Evolutionary conservation across 2,797 vertebrate species (phyloP), one percentile per base, ranked within the genome.

Genomic region (Bovichtus diacanthus): DNA sequence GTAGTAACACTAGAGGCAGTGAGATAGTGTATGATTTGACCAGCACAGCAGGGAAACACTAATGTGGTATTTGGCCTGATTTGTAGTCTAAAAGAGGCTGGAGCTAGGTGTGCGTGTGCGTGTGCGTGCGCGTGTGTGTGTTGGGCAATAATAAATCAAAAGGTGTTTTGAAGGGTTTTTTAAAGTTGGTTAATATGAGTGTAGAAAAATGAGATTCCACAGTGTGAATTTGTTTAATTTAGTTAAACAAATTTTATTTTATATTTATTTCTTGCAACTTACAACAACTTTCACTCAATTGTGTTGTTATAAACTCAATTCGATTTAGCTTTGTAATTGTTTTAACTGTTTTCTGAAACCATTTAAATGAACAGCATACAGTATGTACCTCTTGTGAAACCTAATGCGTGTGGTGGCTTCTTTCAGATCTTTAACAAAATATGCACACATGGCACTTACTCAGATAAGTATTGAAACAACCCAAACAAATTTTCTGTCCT

Each of bases 401-500:
- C 43, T 27, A 2, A 13, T 54, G 9, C 27, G 3, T 68, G 78
- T 62, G 18, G 23, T 74, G 9, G 21, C 18, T 74, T 73, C 31
- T 81, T 83, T 74, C 67, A 82, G 80, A 41, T 61, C 21, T 31
- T 23, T 59, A 80, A 70, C 25, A 56, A 64, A 60, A 34, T 31
- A 8, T 65, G 51, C 62, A 39, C 19, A 59, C 44, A 19, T 54
- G 50, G 9, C 56, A 66, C 21, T 70, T 54, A 74, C 69, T 82
- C 59, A 80, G 23, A 64, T 73, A 39, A 74, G 78, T 81, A 89
- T 9, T 78, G 88, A 91, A 91, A 90, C 66, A 56, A 55, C 38
- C 27, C 29, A 77, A 69, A 65, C 31, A 0, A 50, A 39, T 74
- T 64, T 43, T 18, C 60, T 76, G 19, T 46, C 18, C 41, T 74